Evolutionary conservation across 2,888 invertebrate genomes (phyloP).

Genomic region (Acanthococcus lagerstroemiae): DNA sequence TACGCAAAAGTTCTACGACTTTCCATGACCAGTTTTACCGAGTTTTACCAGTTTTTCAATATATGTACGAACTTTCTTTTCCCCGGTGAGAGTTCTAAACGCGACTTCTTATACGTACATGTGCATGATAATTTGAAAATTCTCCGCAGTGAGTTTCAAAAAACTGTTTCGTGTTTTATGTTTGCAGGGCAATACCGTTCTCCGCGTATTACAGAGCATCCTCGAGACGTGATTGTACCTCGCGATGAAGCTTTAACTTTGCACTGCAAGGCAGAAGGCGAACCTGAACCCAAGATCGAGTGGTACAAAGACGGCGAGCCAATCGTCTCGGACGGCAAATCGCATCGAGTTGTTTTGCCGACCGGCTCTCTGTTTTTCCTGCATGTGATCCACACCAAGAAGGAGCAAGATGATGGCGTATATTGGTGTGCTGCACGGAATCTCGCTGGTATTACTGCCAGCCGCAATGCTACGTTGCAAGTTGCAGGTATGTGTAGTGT

Average conservation of each 20-base stretch:
- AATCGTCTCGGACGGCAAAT: conserved; percentile 67
- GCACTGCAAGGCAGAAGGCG: conserved; percentile 93
- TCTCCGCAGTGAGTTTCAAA: no score
- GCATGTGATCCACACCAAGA: conserved; percentile 86
- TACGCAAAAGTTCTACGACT: no score
- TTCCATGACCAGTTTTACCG: no score
- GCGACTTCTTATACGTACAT: no score
- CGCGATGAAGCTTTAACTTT: conserved; percentile 95
- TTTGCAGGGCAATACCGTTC: conserved; percentile 72
- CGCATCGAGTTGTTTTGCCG: conserved; percentile 80
- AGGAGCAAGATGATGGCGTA: conserved; percentile 86
- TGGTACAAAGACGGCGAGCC: conserved; percentile 87
- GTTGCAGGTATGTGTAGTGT: conserved; percentile 87
- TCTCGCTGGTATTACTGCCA: conserved; percentile 75
- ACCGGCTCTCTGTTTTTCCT: conserved; percentile 90
- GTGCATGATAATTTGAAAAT: no score
- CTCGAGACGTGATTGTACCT: conserved; percentile 89
- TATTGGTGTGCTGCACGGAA: conserved; percentile 97
- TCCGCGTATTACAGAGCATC: conserved; percentile 93
- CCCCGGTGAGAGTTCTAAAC: no score
- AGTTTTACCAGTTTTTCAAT: no score
- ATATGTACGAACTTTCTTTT: neutral
- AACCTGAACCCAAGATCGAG: conserved; percentile 79
- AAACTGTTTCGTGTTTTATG: neutral
- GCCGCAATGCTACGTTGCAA: conserved; percentile 87